phyloP scores from a whole-genome alignment of 2,888 invertebrate species.

The Diploptera punctata region DNA sequence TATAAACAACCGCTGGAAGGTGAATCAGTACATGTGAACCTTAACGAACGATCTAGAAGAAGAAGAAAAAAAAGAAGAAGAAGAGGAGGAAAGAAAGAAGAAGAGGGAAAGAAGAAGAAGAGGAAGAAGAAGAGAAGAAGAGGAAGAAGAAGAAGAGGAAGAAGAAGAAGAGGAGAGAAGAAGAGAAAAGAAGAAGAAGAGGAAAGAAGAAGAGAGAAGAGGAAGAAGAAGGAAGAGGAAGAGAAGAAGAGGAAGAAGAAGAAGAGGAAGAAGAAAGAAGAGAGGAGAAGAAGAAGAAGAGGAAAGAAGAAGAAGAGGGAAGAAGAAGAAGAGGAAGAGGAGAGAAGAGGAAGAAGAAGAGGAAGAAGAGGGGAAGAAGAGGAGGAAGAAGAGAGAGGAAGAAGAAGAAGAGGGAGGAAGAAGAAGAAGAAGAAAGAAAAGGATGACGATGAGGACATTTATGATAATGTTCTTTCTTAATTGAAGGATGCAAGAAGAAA shows the following conservation, averaged over 20 bases:
- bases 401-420: neutral
- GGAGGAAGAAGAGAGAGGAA: neutral
- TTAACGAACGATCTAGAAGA: neutral
- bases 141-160: neutral
- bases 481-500: neutral
- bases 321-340: neutral
- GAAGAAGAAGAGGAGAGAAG: neutral
- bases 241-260: neutral
- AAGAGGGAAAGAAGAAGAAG: too few species aligned
- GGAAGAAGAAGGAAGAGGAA: neutral
- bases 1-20: too few species aligned
- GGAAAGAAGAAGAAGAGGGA: neutral
- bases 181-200: neutral
- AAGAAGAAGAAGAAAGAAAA: neutral
- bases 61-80: neutral
- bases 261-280: neutral
- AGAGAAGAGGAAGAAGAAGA: neutral
- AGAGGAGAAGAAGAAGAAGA: neutral
- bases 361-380: too few species aligned
- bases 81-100: neutral
- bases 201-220: neutral
- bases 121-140: neutral
- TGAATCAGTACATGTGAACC: too few species aligned
- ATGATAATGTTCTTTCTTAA: too few species aligned
- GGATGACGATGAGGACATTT: neutral